Base-by-base conservation (phyloP, 1,140 invertebrate species). In the Ladona fulva region DNA sequence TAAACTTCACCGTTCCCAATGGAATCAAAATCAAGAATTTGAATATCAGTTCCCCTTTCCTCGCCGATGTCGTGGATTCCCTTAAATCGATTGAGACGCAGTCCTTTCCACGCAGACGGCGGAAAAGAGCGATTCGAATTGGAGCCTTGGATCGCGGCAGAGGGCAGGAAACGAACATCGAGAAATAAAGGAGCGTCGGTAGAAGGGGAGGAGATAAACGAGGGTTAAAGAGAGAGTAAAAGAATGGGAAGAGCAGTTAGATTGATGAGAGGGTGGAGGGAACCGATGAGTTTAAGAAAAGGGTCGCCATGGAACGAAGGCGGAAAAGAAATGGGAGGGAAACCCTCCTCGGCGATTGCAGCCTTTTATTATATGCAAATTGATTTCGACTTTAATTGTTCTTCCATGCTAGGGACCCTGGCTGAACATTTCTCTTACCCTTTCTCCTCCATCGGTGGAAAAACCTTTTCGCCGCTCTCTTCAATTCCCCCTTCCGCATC, bases 351-450 rank as follows among this genome's bases (percentile, higher is more conserved):
- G 3, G 5, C 52, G 52, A 66, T 66, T 66, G 52, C 52, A 66
- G 52, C 52, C 52, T 66, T 66, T 66, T 66, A 66, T 66, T 66
- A 66, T 66, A 66, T 66, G 52, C 52, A 66, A 66, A 66, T 66
- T 66, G 52, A 66, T 66, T 66, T 66, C 52, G 52, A 66, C 52
- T 66, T 66, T 66, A 66, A 66, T 66, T 66, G 52, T 66, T 66
- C 52, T 66, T 66, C 52, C 52, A 66, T 22, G 52, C n/a, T 66
- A 66, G 52, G 52, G 52, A 66, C 52, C 52, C 52, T 66, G 5
- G 52, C 52, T 37, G n/a, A 66, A 22, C 52, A 66, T 66, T 66
- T 66, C 52, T 66, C 52, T 66, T 66, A 66, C 5, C 52, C 52
- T 22, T 66, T 66, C n/a, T 66, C 52, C 52, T 12, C 52, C 52